These are phyloP conservation scores for Phylloscopus collybita DNA, from an alignment of 2,797 vertebrate species.

Conservation along the genomic window DNA sequence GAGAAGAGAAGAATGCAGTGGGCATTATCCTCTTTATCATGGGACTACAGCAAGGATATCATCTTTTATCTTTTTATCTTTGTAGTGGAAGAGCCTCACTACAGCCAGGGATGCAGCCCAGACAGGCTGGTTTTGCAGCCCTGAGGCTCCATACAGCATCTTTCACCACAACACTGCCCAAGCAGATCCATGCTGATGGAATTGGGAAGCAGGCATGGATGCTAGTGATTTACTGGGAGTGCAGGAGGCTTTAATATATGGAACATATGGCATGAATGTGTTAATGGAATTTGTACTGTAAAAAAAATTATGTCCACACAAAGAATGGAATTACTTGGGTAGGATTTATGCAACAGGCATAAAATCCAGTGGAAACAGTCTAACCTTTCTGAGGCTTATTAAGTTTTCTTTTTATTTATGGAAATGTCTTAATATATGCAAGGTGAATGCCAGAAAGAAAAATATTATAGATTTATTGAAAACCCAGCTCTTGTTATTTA, in stretches of 20 bases:
- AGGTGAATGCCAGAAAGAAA: constrained; percentile 15
- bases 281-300: constrained; percentile 36
- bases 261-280: background rate
- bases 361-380: constrained; percentile 46
- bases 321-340: constrained; percentile 26
- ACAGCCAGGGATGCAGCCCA: background rate
- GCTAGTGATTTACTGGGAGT: constrained; percentile 2
- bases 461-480: constrained; percentile 3
- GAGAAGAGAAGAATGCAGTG: background rate
- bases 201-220: background rate
- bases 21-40: background rate
- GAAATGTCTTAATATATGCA: constrained; percentile 48
- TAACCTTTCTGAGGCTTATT: constrained; percentile 49
- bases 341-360: constrained; percentile 55
- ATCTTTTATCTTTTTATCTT: background rate
- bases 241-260: constrained; percentile 29
- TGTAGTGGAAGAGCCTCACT: background rate
- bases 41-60: background rate
- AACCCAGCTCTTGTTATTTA: background rate
- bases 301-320: constrained; percentile 36
- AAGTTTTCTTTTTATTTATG: constrained; percentile 53
- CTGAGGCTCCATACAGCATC: background rate
- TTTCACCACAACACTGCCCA: background rate
- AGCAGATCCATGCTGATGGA: background rate
- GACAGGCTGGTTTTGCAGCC: background rate